phyloP scores from a whole-genome alignment of 2,113 vertebrate genomes.

The Aramus guarauna region DNA sequence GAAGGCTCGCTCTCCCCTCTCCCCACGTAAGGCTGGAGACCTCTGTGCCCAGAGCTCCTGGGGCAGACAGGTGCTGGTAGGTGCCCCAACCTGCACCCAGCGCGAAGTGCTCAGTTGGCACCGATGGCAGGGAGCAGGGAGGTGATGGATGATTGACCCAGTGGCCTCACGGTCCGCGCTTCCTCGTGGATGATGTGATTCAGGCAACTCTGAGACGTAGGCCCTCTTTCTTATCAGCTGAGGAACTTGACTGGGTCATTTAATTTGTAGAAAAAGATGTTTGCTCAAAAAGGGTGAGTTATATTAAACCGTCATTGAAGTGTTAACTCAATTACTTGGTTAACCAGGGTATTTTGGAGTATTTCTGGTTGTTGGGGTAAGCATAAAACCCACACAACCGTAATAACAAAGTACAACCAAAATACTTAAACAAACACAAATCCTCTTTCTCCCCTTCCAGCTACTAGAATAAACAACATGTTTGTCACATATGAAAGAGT shows the following conservation, averaged over 20 bases:
- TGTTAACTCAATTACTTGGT: neutral
- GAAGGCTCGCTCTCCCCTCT: neutral
- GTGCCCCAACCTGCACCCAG: no score
- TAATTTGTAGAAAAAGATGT: neutral
- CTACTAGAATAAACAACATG: neutral
- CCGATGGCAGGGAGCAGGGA: neutral
- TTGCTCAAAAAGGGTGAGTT: neutral
- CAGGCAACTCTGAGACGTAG: neutral
- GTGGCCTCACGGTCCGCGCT: neutral
- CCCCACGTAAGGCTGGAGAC: fast-evolving
- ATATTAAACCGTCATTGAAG: neutral
- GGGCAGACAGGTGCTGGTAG: no score
- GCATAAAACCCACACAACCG: neutral
- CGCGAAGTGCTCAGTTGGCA: fast-evolving
- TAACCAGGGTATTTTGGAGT: conserved; percentile 9
- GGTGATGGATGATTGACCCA: neutral
- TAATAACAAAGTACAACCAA: neutral
- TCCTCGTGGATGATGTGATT: no score
- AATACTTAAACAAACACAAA: neutral
- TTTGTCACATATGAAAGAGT: neutral
- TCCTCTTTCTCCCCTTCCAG: neutral
- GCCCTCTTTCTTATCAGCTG: neutral
- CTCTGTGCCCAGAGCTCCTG: neutral
- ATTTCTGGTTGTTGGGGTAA: neutral
- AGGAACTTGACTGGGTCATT: neutral